These are phyloP conservation scores for Drosophila saltans DNA, from an alignment of 1,140 invertebrate genomes.

Conservation along the genomic window DNA sequence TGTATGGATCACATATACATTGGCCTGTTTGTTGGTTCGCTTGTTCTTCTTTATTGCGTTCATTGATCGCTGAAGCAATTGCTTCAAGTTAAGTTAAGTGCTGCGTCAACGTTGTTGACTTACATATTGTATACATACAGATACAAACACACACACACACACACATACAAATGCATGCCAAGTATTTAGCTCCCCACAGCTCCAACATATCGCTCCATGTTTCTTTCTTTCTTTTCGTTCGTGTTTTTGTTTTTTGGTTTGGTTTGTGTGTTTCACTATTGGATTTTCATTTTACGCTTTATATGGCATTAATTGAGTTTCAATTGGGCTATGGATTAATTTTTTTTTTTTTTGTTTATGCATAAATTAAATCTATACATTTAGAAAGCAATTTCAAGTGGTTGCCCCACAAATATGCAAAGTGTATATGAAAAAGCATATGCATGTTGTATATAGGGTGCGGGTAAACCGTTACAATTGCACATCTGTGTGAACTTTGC, in stretches of 20 bases:
- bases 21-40: constrained; percentile 25
- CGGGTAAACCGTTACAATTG: constrained; percentile 19
- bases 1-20: neutral
- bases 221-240: constrained; percentile 28
- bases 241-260: constrained; percentile 6
- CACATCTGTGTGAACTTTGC: constrained; percentile 8
- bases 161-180: neutral
- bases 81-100: constrained; percentile 70
- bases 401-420: constrained; percentile 38
- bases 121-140: constrained; percentile 47
- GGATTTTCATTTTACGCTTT: constrained; percentile 76
- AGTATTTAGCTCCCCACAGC: constrained; percentile 15
- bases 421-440: constrained; percentile 18
- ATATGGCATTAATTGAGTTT: constrained; percentile 79
- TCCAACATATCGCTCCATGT: constrained; percentile 73
- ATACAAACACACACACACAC: constrained; percentile 18
- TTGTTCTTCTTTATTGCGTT: constrained; percentile 65
- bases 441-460: constrained; percentile 44
- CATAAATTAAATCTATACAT: constrained; percentile 80
- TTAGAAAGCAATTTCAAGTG: constrained; percentile 80
- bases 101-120: constrained; percentile 78
- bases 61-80: constrained; percentile 80
- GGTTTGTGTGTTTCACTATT: constrained; percentile 67
- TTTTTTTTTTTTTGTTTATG: constrained; percentile 51
- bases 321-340: constrained; percentile 82